phyloP scores from a whole-genome alignment of 2,888 invertebrate species.

The Caenorhabditis zanzibari region DNA sequence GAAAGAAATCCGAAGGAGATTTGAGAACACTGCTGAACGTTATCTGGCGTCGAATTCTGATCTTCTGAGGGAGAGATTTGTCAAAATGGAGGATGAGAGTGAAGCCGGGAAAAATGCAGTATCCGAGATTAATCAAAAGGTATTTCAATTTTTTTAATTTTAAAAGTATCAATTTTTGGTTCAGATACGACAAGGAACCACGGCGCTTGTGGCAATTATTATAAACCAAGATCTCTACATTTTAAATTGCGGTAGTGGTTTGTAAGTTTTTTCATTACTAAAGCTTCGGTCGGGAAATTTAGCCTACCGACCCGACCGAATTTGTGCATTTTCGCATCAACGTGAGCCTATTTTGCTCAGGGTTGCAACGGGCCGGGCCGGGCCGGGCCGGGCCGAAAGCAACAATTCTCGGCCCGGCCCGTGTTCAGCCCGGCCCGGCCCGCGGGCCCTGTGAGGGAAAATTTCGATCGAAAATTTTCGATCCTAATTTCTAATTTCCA shows the following conservation, averaged over 20 bases:
- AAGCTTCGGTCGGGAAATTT: too few relatives aligned
- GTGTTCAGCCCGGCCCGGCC: too few relatives aligned
- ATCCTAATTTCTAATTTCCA: too few relatives aligned
- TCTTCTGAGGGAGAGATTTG: slow-evolving; percentile 32
- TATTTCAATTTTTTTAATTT: background rate
- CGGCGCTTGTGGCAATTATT: slow-evolving; percentile 91
- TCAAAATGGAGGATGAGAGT: slow-evolving; percentile 43
- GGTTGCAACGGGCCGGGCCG: too few relatives aligned
- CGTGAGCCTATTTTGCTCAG: too few relatives aligned
- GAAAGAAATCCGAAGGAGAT: slow-evolving; percentile 50
- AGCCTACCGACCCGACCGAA: too few relatives aligned
- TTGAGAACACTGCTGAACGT: slow-evolving; percentile 47
- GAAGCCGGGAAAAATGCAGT: slow-evolving; percentile 34
- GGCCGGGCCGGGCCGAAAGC: too few relatives aligned
- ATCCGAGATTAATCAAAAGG: slow-evolving; percentile 55
- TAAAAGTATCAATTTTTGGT: background rate
- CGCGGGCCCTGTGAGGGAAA: too few relatives aligned
- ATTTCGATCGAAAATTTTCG: too few relatives aligned
- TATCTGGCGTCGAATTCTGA: slow-evolving; percentile 43
- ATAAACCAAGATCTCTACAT: slow-evolving; percentile 90
- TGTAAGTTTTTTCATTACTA: slow-evolving; percentile 61
- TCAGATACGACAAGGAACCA: slow-evolving; percentile 90
- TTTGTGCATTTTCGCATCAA: too few relatives aligned
- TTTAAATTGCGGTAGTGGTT: slow-evolving; percentile 89
- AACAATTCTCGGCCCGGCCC: too few relatives aligned